Base-by-base conservation (phyloP, 2,888 invertebrate species). In the Dicycla oo region DNA sequence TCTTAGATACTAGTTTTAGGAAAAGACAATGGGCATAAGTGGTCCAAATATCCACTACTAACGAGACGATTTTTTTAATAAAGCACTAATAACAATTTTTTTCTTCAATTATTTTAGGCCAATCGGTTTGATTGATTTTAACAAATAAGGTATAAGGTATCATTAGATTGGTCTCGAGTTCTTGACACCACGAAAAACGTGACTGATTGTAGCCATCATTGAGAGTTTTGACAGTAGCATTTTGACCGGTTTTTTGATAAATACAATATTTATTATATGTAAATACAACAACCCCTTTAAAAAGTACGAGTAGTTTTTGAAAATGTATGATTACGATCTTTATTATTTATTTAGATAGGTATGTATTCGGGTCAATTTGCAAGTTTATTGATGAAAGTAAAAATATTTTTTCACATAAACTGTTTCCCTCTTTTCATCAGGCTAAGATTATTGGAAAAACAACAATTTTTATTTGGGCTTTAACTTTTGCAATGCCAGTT, bases 1-100 rank as follows among this genome's bases (percentile, higher is more conserved):
- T 73, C 58, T 34, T 76, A 69, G 40, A 58, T 53, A 47, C 23
- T 63, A 63, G 47, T 54, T 66, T 64, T 80, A 63, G 49, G 62
- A 71, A 53, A 51, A 56, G 18, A 54, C 15, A 30, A 53, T 18
- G 30, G 30, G 56, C 11, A 56, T 34, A n/a, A 30, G 10, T 62
- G 4, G 15, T 45, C 6, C 62, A 56, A 62, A 34, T 56, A 18
- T n/a, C 56, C n/a, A 56, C 30, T 18, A 34, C 54, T 30, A 53
- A 30, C 15, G 15, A 30, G 53, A 53, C 15, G 30, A n/a, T 6
- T 30, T 30, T n/a, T 40, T 62, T n/a, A 15, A 5, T 15, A 56
- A 30, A 6, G 10, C 62, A 54, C 40, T 10, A 11, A 3, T 40
- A 23, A 60, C 23, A 18, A 18, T 38, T 40, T 23, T 23, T 40